Evolutionary conservation across 2,797 vertebrate species (phyloP).

Genomic region (Parauchenoglanis punctatus): DNA sequence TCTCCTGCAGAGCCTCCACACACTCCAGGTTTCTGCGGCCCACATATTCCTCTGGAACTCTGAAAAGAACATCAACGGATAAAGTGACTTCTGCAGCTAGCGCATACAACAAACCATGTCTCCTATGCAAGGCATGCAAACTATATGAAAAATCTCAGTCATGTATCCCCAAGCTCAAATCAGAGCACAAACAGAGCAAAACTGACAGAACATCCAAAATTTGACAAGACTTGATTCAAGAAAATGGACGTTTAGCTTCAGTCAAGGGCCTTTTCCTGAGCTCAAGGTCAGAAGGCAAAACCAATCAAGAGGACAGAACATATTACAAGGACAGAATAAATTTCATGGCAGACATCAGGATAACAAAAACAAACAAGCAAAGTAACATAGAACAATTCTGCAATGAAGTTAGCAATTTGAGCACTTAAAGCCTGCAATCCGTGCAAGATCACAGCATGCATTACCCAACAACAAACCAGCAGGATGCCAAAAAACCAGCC

Average conservation of each 20-base stretch:
- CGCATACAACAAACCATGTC: slow-evolving; percentile 3
- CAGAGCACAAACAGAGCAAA: background rate
- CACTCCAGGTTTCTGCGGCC: slow-evolving; percentile 87
- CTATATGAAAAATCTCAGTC: slow-evolving; percentile 24
- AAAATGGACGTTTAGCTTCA: background rate
- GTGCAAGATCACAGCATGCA: background rate
- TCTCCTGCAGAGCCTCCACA: slow-evolving; percentile 89
- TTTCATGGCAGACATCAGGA: background rate
- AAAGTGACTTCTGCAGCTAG: slow-evolving; percentile 28
- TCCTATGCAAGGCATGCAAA: background rate
- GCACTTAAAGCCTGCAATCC: background rate
- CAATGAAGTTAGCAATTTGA: background rate
- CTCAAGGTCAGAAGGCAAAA: background rate
- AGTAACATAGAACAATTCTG: background rate
- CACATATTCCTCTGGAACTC: slow-evolving; percentile 87
- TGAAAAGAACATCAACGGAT: slow-evolving; percentile 55
- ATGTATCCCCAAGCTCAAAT: slow-evolving; percentile 2
- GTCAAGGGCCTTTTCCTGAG: background rate
- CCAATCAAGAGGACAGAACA: background rate
- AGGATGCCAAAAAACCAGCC: background rate
- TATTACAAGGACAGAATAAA: background rate
- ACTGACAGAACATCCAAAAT: background rate
- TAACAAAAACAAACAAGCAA: background rate
- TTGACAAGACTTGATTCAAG: background rate
- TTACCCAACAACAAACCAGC: background rate